Evolutionary conservation across 2,888 invertebrate genomes (phyloP).

Genomic region (Microctonus brassicae): DNA sequence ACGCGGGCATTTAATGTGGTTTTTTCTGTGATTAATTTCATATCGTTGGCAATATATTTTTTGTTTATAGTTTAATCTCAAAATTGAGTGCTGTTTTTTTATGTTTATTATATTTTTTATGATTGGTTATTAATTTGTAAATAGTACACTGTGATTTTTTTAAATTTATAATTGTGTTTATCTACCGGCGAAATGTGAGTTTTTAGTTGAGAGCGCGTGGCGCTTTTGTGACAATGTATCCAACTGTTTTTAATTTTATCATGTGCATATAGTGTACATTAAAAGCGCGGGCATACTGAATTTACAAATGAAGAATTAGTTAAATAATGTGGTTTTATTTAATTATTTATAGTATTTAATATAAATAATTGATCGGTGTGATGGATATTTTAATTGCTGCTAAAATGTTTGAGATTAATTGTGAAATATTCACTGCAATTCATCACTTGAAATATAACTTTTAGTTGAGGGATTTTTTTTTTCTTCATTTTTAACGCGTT

Average conservation of each 20-base stretch:
- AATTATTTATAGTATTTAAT: background rate
- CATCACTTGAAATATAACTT: no score
- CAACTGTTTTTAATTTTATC: background rate
- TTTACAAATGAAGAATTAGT: conserved; percentile 11
- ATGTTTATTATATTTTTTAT: no score
- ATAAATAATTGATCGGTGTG: no score
- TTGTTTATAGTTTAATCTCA: no score
- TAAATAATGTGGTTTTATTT: background rate
- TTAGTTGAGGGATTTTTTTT: no score
- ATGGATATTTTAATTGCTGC: no score
- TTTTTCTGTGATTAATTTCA: background rate
- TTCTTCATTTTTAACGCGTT: no score
- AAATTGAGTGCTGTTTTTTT: no score
- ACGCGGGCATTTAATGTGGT: background rate
- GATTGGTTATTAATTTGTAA: no score
- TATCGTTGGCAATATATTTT: background rate
- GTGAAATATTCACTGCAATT: no score
- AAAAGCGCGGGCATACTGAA: conserved; percentile 28
- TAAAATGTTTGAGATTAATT: no score
- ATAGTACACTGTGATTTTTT: no score
- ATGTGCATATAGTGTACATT: background rate
- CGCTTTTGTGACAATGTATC: background rate
- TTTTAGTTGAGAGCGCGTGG: conserved; percentile 2
- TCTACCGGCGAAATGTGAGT: conserved; percentile 29
- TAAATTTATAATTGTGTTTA: conserved; percentile 2